Base-by-base conservation (phyloP, 2,797 vertebrate species). In the Protonibea diacanthus region DNA sequence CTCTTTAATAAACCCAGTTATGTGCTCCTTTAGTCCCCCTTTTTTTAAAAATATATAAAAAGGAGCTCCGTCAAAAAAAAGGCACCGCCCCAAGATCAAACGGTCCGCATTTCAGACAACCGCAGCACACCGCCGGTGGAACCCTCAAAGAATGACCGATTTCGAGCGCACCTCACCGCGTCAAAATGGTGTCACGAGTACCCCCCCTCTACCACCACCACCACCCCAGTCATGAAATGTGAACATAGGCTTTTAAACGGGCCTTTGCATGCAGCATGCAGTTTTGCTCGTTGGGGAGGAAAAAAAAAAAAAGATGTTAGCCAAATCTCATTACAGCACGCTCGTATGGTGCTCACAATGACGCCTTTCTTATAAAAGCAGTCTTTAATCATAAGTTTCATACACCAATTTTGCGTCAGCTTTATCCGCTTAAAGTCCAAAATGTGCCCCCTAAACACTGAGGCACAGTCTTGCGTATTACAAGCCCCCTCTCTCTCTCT, bases 1-100 rank as follows among this genome's bases (percentile, higher is more conserved):
- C 29, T 29, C 29, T 29, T 29, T 38, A 9, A 9, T 8, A 38
- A 29, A 38, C 33, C 8, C 8, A 38, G 40, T 12, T 10, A 11
- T 33, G 48, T 1, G 45, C 3, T 17, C 62, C 27, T 21, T 58
- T 38, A 44, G 63, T 12, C 55, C 52, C 7, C 21, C 59, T 33
- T 33, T 27, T 10, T 65, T 23, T 52, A 27, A 27, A 27, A 29
- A 7, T 33, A 33, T 5, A 33, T 6, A 73, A 42, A 85, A 65
- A 77, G 77, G 51, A 89, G 33, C 33, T 38, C 6, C 1, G 33
- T 38, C 33, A 38, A 38, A 38, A 9, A 33, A 84, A 92, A 95
- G 96, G 95, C 95, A 96, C 95, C 96, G 96, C 96, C 96, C 96
- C 94, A 94, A 93, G 84, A 95, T 93, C 94, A 93, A 87, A 93